Percentiles rank a stretch among this genome's conserved stretches.
Evolutionary conservation across 2,797 vertebrate genomes (phyloP).

Genomic region (Epinephelus malabaricus): DNA sequence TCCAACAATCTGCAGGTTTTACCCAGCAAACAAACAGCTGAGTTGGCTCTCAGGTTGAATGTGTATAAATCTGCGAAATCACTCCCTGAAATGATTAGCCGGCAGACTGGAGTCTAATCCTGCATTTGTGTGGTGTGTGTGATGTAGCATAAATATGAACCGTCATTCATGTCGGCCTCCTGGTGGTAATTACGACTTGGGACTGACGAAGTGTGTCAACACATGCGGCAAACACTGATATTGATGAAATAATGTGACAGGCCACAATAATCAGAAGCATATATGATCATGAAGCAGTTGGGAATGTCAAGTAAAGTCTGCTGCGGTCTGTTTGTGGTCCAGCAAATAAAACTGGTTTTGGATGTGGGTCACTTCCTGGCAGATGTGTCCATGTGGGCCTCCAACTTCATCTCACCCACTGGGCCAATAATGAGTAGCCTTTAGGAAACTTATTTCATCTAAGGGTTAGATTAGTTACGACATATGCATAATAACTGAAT

Average conservation of each 20-base stretch:
- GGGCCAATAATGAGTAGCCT: not conserved
- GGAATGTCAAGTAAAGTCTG: too few species aligned
- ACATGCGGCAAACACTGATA: conserved; percentile 15
- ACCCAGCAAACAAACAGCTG: not conserved
- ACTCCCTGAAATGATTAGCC: conserved; percentile 6
- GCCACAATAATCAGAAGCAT: not conserved
- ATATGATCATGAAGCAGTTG: not conserved
- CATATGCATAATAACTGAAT: too few species aligned
- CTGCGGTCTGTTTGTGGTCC: not conserved
- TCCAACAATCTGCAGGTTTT: not conserved
- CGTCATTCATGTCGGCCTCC: conserved; percentile 1
- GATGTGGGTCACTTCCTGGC: not conserved
- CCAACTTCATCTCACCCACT: not conserved
- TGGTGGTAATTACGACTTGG: conserved; percentile 27
- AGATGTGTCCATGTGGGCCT: too few species aligned
- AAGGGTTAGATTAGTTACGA: too few species aligned
- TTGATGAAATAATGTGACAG: not conserved
- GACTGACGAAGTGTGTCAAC: conserved; percentile 26
- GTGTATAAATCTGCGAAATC: not conserved
- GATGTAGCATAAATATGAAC: conserved; percentile 26
- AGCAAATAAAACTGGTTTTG: not conserved
- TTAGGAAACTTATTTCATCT: not conserved
- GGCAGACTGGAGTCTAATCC: conserved; percentile 9
- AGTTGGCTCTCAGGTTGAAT: not conserved
- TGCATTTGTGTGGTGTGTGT: not conserved